Evolutionary conservation across 2,888 invertebrate species (phyloP).

Genomic region (Ashinkailepas kermadecensis): DNA sequence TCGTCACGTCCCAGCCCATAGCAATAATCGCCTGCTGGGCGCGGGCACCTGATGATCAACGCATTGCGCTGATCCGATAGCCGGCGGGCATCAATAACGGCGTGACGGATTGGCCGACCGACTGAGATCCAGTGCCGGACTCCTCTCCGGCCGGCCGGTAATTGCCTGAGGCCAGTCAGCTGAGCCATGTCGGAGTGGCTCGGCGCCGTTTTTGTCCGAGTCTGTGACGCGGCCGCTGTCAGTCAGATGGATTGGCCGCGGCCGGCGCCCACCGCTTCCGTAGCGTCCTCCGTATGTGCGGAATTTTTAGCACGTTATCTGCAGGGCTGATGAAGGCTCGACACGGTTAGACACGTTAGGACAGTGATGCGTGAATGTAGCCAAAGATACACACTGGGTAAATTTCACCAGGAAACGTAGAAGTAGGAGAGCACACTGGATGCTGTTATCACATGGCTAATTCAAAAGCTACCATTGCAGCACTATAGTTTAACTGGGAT

Average conservation of each 20-base stretch:
- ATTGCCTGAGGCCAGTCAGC: neutral
- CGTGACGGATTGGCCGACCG: neutral
- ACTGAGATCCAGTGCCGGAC: neutral
- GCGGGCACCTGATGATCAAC: neutral
- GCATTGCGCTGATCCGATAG: constrained; percentile 1
- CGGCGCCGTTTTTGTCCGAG: neutral
- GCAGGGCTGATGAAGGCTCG: no score
- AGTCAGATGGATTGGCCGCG: neutral
- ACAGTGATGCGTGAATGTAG: no score
- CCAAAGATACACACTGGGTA: no score
- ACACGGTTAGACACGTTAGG: no score
- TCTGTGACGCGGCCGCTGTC: neutral
- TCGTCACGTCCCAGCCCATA: no score
- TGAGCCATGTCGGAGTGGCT: neutral
- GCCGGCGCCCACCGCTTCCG: neutral
- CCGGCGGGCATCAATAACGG: neutral
- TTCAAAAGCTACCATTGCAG: no score
- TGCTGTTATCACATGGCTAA: no score
- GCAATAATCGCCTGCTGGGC: neutral
- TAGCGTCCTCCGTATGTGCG: neutral
- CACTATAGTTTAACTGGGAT: no score
- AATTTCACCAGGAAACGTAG: no score
- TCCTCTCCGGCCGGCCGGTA: neutral
- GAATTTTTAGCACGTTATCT: neutral
- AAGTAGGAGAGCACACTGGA: no score